Conservation (phyloP, 2,113 vertebrate species). For the Ursus arctos region DNA sequence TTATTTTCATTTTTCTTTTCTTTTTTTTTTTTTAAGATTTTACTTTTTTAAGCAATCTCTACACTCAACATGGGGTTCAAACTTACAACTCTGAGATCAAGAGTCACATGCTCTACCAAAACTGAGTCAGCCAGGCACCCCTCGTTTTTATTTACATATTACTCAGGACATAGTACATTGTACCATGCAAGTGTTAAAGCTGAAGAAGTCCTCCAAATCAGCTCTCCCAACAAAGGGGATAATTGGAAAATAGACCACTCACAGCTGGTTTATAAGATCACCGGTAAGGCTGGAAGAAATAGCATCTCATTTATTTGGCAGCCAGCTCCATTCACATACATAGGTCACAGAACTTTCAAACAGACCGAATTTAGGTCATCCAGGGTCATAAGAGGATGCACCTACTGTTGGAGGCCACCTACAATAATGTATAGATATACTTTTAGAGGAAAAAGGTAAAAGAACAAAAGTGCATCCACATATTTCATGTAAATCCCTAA, state of each 20-base stretch:
- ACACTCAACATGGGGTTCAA: background rate
- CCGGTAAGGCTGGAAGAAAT: conserved; percentile 1
- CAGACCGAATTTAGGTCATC: background rate
- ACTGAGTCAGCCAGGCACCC: background rate
- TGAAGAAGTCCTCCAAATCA: conserved; percentile 41
- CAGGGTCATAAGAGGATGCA: background rate
- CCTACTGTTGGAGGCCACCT: background rate
- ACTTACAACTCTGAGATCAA: background rate
- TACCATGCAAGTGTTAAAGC: background rate
- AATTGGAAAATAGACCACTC: conserved; percentile 66
- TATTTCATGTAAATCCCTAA: background rate
- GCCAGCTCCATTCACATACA: background rate
- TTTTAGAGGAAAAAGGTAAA: background rate
- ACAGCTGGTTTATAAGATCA: conserved; percentile 48
- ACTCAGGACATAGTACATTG: background rate
- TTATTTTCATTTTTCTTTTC: background rate
- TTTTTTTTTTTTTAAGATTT: conserved; percentile 25
- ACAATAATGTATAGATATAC: background rate
- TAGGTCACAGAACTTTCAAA: conserved; percentile 13
- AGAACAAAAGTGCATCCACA: background rate
- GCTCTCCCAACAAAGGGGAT: conserved; percentile 60
- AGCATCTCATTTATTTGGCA: conserved; percentile 20
- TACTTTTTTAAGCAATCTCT: background rate
- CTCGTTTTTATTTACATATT: background rate
- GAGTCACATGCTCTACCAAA: background rate